A percentile compares a stretch with the other conserved stretches of the same genome.
Evolutionary conservation across 2,113 vertebrate species (phyloP).

Genomic region (Daboia siamensis): DNA sequence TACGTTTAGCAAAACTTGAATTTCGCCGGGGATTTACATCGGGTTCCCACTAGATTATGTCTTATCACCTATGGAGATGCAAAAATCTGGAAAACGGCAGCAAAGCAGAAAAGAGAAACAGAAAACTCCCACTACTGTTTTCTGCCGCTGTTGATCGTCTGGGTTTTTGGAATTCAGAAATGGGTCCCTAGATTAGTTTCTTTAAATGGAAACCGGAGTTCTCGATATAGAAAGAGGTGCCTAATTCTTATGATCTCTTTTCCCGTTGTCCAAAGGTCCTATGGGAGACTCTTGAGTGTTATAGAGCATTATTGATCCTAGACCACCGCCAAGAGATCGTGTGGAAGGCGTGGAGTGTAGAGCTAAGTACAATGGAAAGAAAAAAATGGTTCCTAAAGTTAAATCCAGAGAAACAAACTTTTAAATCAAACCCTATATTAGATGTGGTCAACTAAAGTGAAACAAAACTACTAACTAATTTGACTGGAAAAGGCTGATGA

Average conservation of each 20-base stretch:
- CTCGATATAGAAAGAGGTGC: not conserved
- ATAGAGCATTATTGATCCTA: not conserved
- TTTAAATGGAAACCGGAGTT: not conserved
- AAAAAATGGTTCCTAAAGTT: not conserved
- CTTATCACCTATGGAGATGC: not conserved
- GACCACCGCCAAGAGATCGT: not conserved
- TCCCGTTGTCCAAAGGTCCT: not conserved
- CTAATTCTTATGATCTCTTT: not conserved
- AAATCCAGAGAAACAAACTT: not conserved
- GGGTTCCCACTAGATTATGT: not conserved
- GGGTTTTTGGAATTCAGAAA: not conserved
- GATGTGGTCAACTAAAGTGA: not conserved
- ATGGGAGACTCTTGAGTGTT: not conserved
- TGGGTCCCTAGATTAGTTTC: not conserved
- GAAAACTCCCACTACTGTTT: not conserved
- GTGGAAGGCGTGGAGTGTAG: not conserved
- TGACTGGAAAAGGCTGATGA: not conserved
- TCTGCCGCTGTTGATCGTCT: not conserved
- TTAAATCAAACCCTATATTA: not conserved
- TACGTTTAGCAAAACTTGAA: not conserved
- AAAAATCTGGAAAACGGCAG: not conserved
- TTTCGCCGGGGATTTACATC: not conserved
- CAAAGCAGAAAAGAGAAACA: not conserved
- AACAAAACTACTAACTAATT: not conserved
- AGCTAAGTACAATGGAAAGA: not conserved